phyloP scores from a whole-genome alignment of 2,888 invertebrate species.

The Erpobdella octoculata region DNA sequence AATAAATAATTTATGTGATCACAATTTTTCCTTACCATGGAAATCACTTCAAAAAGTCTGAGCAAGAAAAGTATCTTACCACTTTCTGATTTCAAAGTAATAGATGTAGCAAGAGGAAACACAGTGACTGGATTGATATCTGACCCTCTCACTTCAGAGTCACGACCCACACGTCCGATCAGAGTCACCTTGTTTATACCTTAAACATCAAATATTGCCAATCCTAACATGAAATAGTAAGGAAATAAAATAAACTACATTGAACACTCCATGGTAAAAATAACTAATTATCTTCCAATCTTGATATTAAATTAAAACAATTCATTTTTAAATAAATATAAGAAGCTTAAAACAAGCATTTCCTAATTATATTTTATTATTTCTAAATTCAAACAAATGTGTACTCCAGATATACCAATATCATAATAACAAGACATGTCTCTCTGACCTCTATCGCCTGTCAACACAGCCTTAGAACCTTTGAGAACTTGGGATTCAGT shows the following conservation, averaged over 20 bases:
- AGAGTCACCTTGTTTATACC: constrained; percentile 76
- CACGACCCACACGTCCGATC: constrained; percentile 77
- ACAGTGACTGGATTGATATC: constrained; percentile 75
- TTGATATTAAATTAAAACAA: not conserved
- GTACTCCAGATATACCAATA: too few species aligned
- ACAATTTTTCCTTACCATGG: not conserved
- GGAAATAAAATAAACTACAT: not conserved
- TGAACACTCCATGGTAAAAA: not conserved
- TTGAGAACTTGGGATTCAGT: not conserved
- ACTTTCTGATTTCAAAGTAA: constrained; percentile 62
- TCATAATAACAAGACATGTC: not conserved
- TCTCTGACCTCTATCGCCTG: constrained; percentile 27
- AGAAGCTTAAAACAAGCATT: too few species aligned
- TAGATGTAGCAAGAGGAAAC: constrained; percentile 82
- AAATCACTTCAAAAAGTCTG: constrained; percentile 7
- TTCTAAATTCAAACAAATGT: not conserved
- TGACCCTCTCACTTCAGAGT: constrained; percentile 75
- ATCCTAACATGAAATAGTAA: not conserved
- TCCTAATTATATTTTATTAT: not conserved
- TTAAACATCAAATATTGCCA: constrained; percentile 43
- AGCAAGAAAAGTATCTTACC: constrained; percentile 33
- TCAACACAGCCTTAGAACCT: constrained; percentile 25
- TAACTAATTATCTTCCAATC: not conserved
- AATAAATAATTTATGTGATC: constrained; percentile 2
- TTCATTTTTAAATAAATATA: too few species aligned